Base-by-base conservation (phyloP, 1,140 invertebrate genomes). In the Lordiphosa clarofinis region DNA sequence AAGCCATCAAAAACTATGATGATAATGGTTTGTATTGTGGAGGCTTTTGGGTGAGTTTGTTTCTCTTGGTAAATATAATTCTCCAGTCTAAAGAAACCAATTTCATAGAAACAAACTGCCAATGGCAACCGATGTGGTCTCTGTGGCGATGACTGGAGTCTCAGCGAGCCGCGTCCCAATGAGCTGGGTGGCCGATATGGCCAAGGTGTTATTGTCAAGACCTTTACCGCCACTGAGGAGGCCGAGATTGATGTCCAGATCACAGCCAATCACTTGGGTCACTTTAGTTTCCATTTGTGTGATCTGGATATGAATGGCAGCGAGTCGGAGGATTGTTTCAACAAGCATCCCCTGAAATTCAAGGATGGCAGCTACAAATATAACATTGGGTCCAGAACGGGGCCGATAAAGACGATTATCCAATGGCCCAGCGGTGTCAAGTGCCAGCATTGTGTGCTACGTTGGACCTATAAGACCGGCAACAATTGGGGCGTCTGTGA, bases 21-120 rank as follows among this genome's bases (percentile, higher is more conserved):
- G 94, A 94, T 60, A 93, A 92, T 70, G 89, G 90, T 39, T 88
- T 92, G 35, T 94, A 90, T 74, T 95, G 94, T 73, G 94, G 93
- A 6, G 93, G 93, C 46, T 89, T 89, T 33, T 64, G 65, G 84
- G 82, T 87, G 56, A 13, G 54, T 69, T 6, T 4, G 7, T 8
- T 0, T 24, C 21, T 4, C 4, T 24, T 24, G 3, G 5, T 24
- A 4, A 1, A 8, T 0, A 9, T 15, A 4, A 6, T 1, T 3
- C 9, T 7, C 0, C 2, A 37, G n/a, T 39, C 9, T 7, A 42
- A 40, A 8, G 6, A 4, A 1, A 1, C 2, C 4, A 4, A 12
- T 9, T 21, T 11, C 21, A 13, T 31, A 90, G 88, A 78, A 88
- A 61, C 90, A 91, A 89, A 39, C 76, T 12, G 15, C 81, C 54